phyloP scores from a whole-genome alignment of 2,797 vertebrate genomes.

The Cetoscarus ocellatus region DNA sequence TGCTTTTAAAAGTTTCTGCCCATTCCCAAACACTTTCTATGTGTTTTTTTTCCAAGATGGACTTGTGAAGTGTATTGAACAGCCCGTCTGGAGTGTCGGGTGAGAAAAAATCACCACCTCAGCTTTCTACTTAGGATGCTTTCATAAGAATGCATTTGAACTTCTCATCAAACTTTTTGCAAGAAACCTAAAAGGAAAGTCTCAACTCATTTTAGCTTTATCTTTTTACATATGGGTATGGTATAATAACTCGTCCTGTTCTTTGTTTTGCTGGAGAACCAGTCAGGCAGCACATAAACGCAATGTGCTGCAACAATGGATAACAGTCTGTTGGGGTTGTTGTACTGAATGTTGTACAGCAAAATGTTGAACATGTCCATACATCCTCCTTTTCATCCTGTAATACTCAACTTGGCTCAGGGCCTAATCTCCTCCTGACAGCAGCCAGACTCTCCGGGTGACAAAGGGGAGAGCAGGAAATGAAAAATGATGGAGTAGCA shows the following conservation, averaged over 20 bases:
- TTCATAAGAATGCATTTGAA: no score
- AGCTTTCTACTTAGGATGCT: no score
- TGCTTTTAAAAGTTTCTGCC: no score
- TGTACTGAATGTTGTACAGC: conserved; percentile 12
- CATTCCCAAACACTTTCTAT: no score
- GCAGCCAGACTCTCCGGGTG: conserved; percentile 42
- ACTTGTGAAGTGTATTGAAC: no score
- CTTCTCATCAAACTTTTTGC: no score
- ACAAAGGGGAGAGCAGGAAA: conserved; percentile 55
- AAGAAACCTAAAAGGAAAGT: neutral
- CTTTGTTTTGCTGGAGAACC: neutral
- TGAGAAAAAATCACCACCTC: no score
- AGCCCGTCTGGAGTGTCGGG: no score
- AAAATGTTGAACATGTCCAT: conserved; percentile 8
- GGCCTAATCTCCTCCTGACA: conserved; percentile 54
- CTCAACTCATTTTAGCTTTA: neutral
- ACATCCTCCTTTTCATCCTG: conserved; percentile 26
- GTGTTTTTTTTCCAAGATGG: no score
- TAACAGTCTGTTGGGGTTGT: conserved; percentile 4
- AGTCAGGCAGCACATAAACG: neutral
- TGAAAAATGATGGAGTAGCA: conserved; percentile 54
- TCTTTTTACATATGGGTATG: neutral
- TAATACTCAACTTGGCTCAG: conserved; percentile 36
- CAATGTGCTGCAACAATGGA: neutral
- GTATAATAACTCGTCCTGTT: neutral